These are phyloP conservation scores for Dunckerocampus dactyliophorus DNA, from an alignment of 2,113 vertebrate genomes.

Conservation along the genomic window DNA sequence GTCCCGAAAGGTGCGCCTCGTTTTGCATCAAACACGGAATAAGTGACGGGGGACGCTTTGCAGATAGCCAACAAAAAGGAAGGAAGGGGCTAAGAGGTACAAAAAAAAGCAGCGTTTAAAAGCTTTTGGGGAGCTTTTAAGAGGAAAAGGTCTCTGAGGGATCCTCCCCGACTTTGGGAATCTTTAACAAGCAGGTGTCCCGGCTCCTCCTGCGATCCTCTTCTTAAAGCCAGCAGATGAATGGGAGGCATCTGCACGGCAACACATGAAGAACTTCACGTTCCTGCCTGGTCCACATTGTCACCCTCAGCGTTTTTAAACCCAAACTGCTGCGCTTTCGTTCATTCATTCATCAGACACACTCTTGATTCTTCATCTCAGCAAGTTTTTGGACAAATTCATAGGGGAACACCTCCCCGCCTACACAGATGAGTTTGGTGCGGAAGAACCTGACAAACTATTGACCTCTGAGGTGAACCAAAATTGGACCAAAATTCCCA, in stretches of 20 bases:
- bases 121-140: background rate
- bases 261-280: background rate
- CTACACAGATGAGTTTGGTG: too few species aligned
- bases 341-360: too few species aligned
- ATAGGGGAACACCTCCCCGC: too few species aligned
- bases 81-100: background rate
- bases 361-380: too few species aligned
- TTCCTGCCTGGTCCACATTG: too few species aligned
- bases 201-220: background rate
- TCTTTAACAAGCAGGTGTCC: background rate
- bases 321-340: too few species aligned
- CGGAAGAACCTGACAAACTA: too few species aligned
- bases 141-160: too few species aligned
- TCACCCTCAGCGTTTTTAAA: too few species aligned
- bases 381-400: too few species aligned
- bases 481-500: too few species aligned
- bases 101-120: background rate
- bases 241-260: background rate
- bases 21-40: background rate
- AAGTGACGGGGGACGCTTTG: conserved; percentile 2
- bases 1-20: background rate
- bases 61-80: background rate
- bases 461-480: too few species aligned
- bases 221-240: background rate
- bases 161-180: background rate